Conservation (phyloP, 2,113 vertebrate genomes). For the Odontesthes bonariensis region DNA sequence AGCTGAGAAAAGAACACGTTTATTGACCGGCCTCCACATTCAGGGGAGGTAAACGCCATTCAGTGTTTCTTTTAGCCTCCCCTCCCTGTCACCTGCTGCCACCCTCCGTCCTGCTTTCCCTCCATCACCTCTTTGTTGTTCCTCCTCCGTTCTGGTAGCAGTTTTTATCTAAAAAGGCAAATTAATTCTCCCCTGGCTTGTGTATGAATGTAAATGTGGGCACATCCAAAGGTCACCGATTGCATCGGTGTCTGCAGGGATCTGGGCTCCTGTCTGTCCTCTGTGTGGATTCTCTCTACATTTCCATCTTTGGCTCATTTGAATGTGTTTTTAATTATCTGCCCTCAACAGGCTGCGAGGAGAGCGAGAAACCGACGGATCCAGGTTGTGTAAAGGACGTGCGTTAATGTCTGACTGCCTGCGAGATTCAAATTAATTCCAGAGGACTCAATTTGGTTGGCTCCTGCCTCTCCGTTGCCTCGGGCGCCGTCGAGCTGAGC, state of each 20-base stretch:
- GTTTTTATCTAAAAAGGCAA: constrained; percentile 28
- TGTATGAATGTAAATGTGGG: constrained; percentile 63
- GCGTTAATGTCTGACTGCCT: constrained; percentile 19
- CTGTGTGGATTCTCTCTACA: constrained; percentile 26
- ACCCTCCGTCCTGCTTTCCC: background rate
- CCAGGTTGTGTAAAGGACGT: constrained; percentile 13
- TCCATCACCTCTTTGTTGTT: background rate
- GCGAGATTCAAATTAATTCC: constrained; percentile 56
- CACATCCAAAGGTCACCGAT: constrained; percentile 65
- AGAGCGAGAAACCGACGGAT: constrained; percentile 14
- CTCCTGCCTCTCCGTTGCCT: constrained; percentile 8
- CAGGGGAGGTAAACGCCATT: background rate
- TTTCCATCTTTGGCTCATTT: constrained; percentile 63
- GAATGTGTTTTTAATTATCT: constrained; percentile 63
- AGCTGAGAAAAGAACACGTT: background rate
- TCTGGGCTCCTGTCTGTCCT: constrained; percentile 37
- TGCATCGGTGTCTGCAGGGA: constrained; percentile 62
- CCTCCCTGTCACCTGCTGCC: background rate
- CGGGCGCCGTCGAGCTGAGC: background rate
- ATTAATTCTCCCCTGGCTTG: constrained; percentile 36
- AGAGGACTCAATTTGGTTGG: constrained; percentile 47
- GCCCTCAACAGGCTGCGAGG: constrained; percentile 39
- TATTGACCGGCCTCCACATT: background rate
- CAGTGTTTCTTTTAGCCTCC: background rate
- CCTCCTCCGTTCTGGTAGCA: background rate